Evolutionary conservation across 2,113 vertebrate genomes (phyloP).

Genomic region (Stegostoma tigrinum): DNA sequence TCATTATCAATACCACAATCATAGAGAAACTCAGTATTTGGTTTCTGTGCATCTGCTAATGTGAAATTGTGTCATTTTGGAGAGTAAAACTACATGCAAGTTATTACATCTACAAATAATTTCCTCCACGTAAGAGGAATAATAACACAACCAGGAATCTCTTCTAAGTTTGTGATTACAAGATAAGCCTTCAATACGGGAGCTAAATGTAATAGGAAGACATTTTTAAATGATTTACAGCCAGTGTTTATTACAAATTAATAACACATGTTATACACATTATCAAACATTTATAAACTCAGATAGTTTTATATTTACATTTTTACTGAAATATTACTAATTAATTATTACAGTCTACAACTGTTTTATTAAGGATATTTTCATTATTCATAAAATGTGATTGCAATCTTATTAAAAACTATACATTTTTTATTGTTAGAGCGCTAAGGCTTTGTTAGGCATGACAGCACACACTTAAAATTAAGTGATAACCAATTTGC

Average conservation of each 20-base stretch:
- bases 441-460: conserved; percentile 28
- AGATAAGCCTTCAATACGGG: conserved; percentile 8
- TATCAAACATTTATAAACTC: conserved; percentile 29
- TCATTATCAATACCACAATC: not conserved
- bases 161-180: conserved; percentile 13
- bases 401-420: conserved; percentile 36
- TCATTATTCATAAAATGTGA: conserved; percentile 36
- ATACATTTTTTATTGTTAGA: conserved; percentile 36
- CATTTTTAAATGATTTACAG: conserved; percentile 34
- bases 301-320: conserved; percentile 33
- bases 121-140: not conserved
- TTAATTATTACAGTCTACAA: conserved; percentile 17
- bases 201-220: not conserved
- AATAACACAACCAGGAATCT: conserved; percentile 14
- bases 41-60: not conserved
- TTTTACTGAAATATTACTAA: conserved; percentile 37
- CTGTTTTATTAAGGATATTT: conserved; percentile 31
- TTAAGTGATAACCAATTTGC: conserved; percentile 33
- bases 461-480: conserved; percentile 30
- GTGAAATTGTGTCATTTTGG: not conserved
- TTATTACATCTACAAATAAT: not conserved
- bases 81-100: not conserved
- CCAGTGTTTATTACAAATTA: conserved; percentile 37
- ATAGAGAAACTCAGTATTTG: not conserved
- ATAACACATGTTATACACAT: conserved; percentile 26